Evolutionary conservation across 2,888 invertebrate genomes (phyloP), one percentile per base, ranked within the genome.

Genomic region (Dolichomitus sp.): DNA sequence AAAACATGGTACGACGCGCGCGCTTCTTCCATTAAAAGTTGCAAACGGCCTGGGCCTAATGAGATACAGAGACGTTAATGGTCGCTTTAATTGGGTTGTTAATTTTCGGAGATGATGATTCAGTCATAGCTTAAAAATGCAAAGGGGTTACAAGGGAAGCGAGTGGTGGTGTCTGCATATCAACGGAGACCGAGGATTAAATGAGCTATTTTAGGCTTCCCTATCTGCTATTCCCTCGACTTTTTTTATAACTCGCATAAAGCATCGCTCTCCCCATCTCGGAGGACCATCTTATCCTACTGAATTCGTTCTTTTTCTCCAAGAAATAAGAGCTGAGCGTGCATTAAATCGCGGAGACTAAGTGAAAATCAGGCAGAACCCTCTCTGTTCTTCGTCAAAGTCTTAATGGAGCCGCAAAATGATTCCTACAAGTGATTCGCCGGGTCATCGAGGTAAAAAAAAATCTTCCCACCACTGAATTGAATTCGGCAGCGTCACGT

Each of bases 81-180:
- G 91, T 81, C 83, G 84, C 87, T 91, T 92, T 92, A 92, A 92
- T 92, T 92, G 92, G 92, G 90, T 88, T 89, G 91, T 92, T 92
- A 92, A 92, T 92, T 92, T 92, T 88, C 87, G 87, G 87, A 87
- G 90, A 92, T 91, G 92, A 92, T 80, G 82, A 83, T 83, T 80
- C 82, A 92, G 92, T 92, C 92, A 91, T 91, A 91, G 91, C 88
- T 87, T 88, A 87, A 90, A 92, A 92, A 91, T 92, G 90, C 90
- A 90, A 91, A 89, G 87, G 86, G 87, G 70, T 88, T 89, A 87
- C 89, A 88, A 88, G 88, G 79, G 87, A 87, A 85, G 86, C 50
- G 69, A 87, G 48, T 19, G 23, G 19, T 17, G 40, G n/a, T 68
- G 68, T 42, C 23, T 42, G 48, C 52, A 52, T 37, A 37, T 61